Evolutionary conservation across 2,888 invertebrate species (phyloP).

Genomic region (Cataglyphis rosenhaueri): DNA sequence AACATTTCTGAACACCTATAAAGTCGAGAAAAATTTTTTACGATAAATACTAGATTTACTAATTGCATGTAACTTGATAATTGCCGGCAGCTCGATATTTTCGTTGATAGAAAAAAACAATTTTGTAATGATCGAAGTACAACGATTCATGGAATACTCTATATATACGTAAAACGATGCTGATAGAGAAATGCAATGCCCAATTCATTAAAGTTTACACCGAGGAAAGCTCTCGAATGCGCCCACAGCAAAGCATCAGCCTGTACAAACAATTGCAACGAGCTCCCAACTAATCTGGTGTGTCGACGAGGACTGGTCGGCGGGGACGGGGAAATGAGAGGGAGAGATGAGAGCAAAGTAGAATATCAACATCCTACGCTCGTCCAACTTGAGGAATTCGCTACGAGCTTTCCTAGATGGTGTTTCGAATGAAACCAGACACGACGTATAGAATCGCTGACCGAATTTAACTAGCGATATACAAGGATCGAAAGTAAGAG

Average conservation of each 20-base stretch:
- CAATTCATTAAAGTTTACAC: slow-evolving; percentile 70
- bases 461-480: slow-evolving; percentile 24
- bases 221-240: slow-evolving; percentile 66
- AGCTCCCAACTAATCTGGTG: slow-evolving; percentile 67
- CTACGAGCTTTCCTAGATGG: slow-evolving; percentile 46
- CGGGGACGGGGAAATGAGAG: slow-evolving; percentile 8
- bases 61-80: neutral
- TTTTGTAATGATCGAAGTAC: too few species aligned
- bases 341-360: slow-evolving; percentile 53
- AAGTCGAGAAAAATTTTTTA: neutral
- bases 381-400: slow-evolving; percentile 51
- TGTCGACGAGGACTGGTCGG: slow-evolving; percentile 53
- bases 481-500: neutral
- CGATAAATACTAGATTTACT: neutral
- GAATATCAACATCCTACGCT: slow-evolving; percentile 65
- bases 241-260: slow-evolving; percentile 62
- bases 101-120: neutral
- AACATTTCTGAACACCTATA: neutral
- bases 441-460: slow-evolving; percentile 25
- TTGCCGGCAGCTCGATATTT: neutral
- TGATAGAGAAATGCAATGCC: slow-evolving; percentile 57
- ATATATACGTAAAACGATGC: slow-evolving; percentile 40
- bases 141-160: neutral
- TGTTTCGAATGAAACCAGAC: slow-evolving; percentile 47
- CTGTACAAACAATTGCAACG: slow-evolving; percentile 74